Conservation (phyloP, 1,140 invertebrate species). For the Brachionus calyciflorus region DNA sequence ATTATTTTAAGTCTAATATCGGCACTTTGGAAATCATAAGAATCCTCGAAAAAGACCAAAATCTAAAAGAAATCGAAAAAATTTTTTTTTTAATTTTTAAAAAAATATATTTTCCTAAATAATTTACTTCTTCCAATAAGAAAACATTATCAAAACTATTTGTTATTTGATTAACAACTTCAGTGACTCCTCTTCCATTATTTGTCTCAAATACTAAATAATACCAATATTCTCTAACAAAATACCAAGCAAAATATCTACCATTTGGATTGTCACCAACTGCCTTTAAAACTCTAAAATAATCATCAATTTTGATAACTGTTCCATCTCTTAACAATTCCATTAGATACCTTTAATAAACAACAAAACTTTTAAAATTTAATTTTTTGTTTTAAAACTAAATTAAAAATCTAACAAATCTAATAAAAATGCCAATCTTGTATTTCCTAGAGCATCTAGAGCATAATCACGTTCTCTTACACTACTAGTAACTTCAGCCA, state of each 20-base stretch:
- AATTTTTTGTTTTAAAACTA: not conserved
- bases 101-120: not conserved
- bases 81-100: not conserved
- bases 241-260: constrained; percentile 38
- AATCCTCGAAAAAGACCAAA: not conserved
- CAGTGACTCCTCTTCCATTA: not conserved
- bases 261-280: constrained; percentile 38
- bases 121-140: constrained; percentile 33
- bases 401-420: constrained; percentile 12
- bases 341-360: not conserved
- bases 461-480: not conserved
- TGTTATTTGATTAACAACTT: not conserved
- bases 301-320: constrained; percentile 4
- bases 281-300: not conserved
- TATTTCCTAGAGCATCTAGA: constrained; percentile 23
- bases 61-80: not conserved
- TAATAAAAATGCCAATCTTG: constrained; percentile 3
- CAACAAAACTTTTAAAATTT: too few species aligned
- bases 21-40: not conserved
- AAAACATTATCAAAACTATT: constrained; percentile 41
- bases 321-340: not conserved
- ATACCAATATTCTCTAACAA: constrained; percentile 33
- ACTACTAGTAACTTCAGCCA: constrained; percentile 2
- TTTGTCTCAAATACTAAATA: constrained; percentile 18
- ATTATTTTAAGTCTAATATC: not conserved